Percentiles rank a stretch among this genome's conserved stretches.
These are phyloP conservation scores for Parotocinclus haroldoi DNA, from an alignment of 2,797 vertebrate species.

Conservation along the genomic window DNA sequence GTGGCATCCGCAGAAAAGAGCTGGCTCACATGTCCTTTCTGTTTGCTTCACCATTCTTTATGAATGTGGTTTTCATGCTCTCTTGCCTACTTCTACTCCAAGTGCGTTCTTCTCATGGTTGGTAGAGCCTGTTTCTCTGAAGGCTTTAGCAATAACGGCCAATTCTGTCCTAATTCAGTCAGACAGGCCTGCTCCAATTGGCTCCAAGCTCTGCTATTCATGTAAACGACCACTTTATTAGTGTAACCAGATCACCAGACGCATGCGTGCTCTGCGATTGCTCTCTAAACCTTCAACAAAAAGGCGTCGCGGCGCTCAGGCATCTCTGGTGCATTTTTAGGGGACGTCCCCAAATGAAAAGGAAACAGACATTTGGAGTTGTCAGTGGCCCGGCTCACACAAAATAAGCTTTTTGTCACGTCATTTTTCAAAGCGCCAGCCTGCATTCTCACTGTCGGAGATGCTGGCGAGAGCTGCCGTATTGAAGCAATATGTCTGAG, in stretches of 20 bases:
- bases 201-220: neutral
- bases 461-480: slow-evolving; percentile 13
- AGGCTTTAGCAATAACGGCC: neutral
- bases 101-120: neutral
- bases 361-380: slow-evolving; percentile 62
- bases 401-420: slow-evolving; percentile 64
- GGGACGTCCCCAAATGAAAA: slow-evolving; percentile 57
- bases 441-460: neutral
- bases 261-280: neutral
- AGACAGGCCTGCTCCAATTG: neutral
- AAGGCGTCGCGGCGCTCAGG: slow-evolving; percentile 18
- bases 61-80: slow-evolving; percentile 17
- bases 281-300: slow-evolving; percentile 7
- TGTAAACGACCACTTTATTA: slow-evolving; percentile 1
- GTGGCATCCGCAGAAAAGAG: slow-evolving; percentile 9
- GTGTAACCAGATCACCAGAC: neutral
- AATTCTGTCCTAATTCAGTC: neutral
- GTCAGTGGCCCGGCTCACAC: slow-evolving; percentile 48
- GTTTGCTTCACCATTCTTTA: slow-evolving; percentile 11
- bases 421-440: slow-evolving; percentile 57
- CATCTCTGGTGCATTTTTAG: slow-evolving; percentile 8
- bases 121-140: neutral
- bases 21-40: slow-evolving; percentile 6
- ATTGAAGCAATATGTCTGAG: slow-evolving; percentile 29
- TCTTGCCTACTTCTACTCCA: neutral